A percentile compares a stretch with the other conserved stretches of the same genome.
These are phyloP conservation scores for Steinernema hermaphroditum DNA, from an alignment of 2,888 invertebrate species.

Conservation along the genomic window DNA sequence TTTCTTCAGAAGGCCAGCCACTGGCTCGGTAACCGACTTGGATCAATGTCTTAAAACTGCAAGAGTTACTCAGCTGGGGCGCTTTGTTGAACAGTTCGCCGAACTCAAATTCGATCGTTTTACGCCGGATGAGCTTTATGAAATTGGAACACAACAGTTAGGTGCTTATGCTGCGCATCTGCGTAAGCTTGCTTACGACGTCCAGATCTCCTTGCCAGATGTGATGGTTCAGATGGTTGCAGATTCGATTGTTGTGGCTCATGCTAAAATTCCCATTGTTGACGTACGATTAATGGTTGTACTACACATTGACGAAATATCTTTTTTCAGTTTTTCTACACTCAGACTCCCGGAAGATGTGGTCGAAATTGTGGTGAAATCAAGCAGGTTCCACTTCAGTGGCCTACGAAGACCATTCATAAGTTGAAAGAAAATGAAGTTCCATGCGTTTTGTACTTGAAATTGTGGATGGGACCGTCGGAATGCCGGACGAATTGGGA, in stretches of 20 bases:
- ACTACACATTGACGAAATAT: background rate
- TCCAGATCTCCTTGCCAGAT: slow-evolving; percentile 50
- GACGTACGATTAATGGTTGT: slow-evolving; percentile 41
- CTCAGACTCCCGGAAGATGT: background rate
- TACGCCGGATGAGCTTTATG: slow-evolving; percentile 34
- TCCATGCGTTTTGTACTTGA: slow-evolving; percentile 53
- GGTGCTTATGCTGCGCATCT: slow-evolving; percentile 32
- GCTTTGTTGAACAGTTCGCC: slow-evolving; percentile 22
- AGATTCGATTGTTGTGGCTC: slow-evolving; percentile 52
- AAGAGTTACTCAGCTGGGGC: background rate
- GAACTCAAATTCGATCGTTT: slow-evolving; percentile 33
- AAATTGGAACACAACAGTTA: slow-evolving; percentile 33
- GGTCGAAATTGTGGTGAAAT: slow-evolving; percentile 35
- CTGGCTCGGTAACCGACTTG: slow-evolving; percentile 15
- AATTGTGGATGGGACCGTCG: slow-evolving; percentile 54
- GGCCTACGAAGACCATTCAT: slow-evolving; percentile 31
- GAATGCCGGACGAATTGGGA: slow-evolving; percentile 33
- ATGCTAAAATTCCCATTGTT: slow-evolving; percentile 51
- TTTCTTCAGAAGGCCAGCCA: background rate
- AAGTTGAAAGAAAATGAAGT: slow-evolving; percentile 38
- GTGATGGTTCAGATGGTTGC: slow-evolving; percentile 57
- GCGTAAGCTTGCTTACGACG: slow-evolving; percentile 37
- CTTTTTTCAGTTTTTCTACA: slow-evolving; percentile 31
- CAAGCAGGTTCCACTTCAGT: slow-evolving; percentile 35
- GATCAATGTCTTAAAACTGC: background rate